Base-by-base conservation (phyloP, 2,113 vertebrate species). In the Lepidothrix coronata region DNA sequence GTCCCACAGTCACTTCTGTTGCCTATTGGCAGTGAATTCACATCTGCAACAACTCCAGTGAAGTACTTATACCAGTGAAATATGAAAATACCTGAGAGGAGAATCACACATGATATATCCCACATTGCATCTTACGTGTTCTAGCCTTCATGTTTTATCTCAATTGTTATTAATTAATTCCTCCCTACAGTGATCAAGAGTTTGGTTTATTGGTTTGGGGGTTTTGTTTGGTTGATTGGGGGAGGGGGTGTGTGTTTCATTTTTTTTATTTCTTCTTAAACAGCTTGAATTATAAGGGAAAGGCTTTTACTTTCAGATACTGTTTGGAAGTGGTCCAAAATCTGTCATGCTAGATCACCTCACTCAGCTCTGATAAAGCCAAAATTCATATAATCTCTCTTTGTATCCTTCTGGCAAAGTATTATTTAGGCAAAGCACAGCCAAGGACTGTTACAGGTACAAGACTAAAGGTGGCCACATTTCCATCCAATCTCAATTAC, bases 231-330 rank as follows among this genome's bases (percentile, higher is more conserved):
- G 12, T 63, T 77, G 20, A 5, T 54, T 59, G 20, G 27, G 8
- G 7, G 2, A n/a, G n/a, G 25, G 8, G 5, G 33, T 7, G 5
- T 1, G 22, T 8, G 8, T 0, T 3, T 31, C 11, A 11, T 3
- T 30, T 11, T 22, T 57, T 43, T 12, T 5, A 21, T n/a, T 65
- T 39, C 6, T 5, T 24, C 49, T 63, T 23, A n/a, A 78, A 20
- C 8, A 49, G 14, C 35, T 74, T 81, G 14, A 80, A 57, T 78
- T 76, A 58, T 18, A 35, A 80, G 16, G 39, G 58, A 75, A 71
- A 21, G 5, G 33, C 37, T 52, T 80, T 44, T 67, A 51, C 70
- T 90, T 89, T 57, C 27, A 37, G 28, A 37, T 20, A 33, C 17
- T 58, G 2, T 14, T 22, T 81, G 33, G 44, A 87, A 88, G 57